These are phyloP conservation scores for Thaumetopoea pityocampa DNA, from an alignment of 1,140 invertebrate genomes.

Conservation along the genomic window DNA sequence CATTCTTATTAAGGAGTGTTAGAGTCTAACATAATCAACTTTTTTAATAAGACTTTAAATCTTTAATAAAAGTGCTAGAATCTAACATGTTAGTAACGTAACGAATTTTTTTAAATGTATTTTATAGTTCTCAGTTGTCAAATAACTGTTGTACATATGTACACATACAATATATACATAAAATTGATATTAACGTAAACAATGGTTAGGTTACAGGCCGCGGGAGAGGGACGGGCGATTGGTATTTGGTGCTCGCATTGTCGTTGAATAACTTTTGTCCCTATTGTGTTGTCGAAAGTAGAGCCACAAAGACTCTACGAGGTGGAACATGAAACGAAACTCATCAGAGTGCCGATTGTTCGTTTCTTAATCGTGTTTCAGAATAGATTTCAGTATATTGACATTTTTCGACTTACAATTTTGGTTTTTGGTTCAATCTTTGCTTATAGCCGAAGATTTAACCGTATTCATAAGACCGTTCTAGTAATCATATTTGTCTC, in stretches of 20 bases:
- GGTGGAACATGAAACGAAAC: slow-evolving; percentile 76
- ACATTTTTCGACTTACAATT: slow-evolving; percentile 5
- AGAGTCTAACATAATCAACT: no score
- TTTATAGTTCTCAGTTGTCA: no score
- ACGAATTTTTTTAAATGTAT: no score
- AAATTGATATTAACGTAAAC: slow-evolving; percentile 74
- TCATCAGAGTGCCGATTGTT: slow-evolving; percentile 74
- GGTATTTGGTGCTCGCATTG: slow-evolving; percentile 77
- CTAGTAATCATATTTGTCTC: no score
- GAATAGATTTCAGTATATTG: slow-evolving; percentile 25
- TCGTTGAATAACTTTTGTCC: slow-evolving; percentile 77
- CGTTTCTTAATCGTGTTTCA: slow-evolving; percentile 61
- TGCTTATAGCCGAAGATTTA: not conserved
- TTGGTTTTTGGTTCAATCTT: not conserved
- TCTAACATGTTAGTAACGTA: no score
- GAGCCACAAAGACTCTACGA: slow-evolving; percentile 73
- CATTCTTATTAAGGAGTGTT: no score
- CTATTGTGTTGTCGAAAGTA: slow-evolving; percentile 73
- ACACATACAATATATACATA: no score
- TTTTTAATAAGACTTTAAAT: no score
- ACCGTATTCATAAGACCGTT: not conserved
- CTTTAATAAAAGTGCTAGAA: no score
- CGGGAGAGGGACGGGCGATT: slow-evolving; percentile 53
- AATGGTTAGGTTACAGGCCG: slow-evolving; percentile 59
- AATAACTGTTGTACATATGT: no score